These are phyloP conservation scores for Drosophila lutescens DNA, from an alignment of 2,888 invertebrate genomes.

Conservation along the genomic window DNA sequence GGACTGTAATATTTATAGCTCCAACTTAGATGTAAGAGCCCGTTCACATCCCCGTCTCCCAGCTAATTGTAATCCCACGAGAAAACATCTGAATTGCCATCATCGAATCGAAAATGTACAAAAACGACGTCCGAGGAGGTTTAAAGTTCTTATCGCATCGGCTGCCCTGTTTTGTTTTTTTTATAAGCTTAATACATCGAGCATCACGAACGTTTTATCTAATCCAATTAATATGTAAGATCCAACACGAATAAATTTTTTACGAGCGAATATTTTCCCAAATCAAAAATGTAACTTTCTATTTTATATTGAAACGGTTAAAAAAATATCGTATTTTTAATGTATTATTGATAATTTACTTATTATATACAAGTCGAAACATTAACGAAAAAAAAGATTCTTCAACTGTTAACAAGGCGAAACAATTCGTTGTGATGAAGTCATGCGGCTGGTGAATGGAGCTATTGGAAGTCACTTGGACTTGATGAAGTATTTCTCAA, in stretches of 20 bases:
- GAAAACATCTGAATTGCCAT: conserved; percentile 63
- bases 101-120: conserved; percentile 68
- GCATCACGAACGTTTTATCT: conserved; percentile 55
- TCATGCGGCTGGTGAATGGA: conserved; percentile 31
- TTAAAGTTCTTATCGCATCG: conserved; percentile 35
- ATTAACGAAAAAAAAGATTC: conserved; percentile 34
- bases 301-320: conserved; percentile 8
- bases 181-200: conserved; percentile 18
- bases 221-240: conserved; percentile 62
- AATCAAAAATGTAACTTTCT: neutral
- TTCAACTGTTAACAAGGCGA: conserved; percentile 24
- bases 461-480: conserved; percentile 18
- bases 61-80: conserved; percentile 59
- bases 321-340: conserved; percentile 21
- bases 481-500: conserved; percentile 77
- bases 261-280: conserved; percentile 33
- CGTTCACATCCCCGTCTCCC: conserved; percentile 30
- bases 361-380: conserved; percentile 36
- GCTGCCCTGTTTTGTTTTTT: conserved; percentile 30
- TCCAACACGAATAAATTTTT: conserved; percentile 58
- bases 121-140: conserved; percentile 46
- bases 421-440: conserved; percentile 11
- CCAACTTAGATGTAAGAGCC: conserved; percentile 55
- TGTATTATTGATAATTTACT: conserved; percentile 26
- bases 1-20: conserved; percentile 72